phyloP scores from a whole-genome alignment of 1,140 invertebrate genomes.

The Ridgeia piscesae region DNA sequence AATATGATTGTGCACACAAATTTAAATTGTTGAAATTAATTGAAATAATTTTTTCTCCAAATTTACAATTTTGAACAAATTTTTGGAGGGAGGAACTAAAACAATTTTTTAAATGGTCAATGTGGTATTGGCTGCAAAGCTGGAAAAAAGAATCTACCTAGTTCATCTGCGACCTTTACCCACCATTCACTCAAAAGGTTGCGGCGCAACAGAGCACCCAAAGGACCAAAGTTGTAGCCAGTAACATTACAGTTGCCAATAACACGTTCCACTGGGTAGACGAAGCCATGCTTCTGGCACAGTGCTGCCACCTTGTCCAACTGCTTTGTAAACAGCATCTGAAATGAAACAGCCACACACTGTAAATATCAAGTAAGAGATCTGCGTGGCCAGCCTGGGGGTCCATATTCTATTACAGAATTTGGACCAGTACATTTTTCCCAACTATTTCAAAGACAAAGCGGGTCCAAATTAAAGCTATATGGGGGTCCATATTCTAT shows the following conservation, averaged over 20 bases:
- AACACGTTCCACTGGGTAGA: conserved; percentile 19
- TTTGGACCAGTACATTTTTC: neutral
- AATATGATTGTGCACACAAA: too few species aligned
- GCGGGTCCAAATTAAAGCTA: too few species aligned
- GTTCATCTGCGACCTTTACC: conserved; percentile 14
- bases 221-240: conserved; percentile 36
- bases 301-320: conserved; percentile 27
- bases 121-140: too few species aligned
- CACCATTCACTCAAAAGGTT: conserved; percentile 40
- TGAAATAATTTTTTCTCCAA: too few species aligned
- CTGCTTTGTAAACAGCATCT: neutral
- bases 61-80: too few species aligned
- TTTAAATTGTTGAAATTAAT: too few species aligned
- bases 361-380: neutral
- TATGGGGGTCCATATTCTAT: too few species aligned
- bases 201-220: conserved; percentile 34
- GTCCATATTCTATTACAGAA: neutral
- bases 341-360: neutral
- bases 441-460: too few species aligned
- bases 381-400: neutral
- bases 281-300: conserved; percentile 32
- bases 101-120: neutral
- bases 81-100: too few species aligned
- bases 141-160: too few species aligned
- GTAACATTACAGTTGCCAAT: conserved; percentile 20